Evolutionary conservation across 2,113 vertebrate species (phyloP).

Genomic region (Stigmatopora argus): DNA sequence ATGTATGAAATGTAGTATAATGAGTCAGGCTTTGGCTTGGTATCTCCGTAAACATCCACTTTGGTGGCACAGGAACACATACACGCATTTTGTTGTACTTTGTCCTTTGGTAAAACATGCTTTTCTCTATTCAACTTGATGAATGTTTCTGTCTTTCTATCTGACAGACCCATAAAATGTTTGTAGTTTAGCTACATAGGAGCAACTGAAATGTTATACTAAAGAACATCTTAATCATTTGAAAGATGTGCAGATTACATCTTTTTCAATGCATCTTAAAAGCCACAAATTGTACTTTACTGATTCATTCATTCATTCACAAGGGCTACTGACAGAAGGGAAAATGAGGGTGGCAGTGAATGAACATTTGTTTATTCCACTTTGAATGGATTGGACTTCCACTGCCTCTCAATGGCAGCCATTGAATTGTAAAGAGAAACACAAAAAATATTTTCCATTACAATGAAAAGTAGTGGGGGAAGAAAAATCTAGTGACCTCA

Average conservation of each 20-base stretch:
- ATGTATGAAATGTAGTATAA: too few species aligned
- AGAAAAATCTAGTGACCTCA: too few species aligned
- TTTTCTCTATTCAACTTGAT: constrained; percentile 2
- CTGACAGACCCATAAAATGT: not conserved
- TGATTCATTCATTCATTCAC: not conserved
- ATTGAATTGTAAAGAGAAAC: too few species aligned
- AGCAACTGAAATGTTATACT: constrained; percentile 2
- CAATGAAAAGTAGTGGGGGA: too few species aligned
- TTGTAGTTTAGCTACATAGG: not conserved
- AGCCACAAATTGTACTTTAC: not conserved
- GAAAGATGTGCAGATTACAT: not conserved
- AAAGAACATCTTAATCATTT: not conserved
- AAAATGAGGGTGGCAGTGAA: too few species aligned
- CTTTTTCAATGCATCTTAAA: not conserved
- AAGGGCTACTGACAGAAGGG: too few species aligned
- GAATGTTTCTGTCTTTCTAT: constrained; percentile 16
- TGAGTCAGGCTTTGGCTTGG: constrained; percentile 16
- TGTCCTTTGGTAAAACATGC: constrained; percentile 17
- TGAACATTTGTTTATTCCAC: too few species aligned
- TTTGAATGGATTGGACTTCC: too few species aligned
- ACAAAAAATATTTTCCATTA: too few species aligned
- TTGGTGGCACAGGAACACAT: constrained; percentile 3
- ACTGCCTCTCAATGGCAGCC: too few species aligned
- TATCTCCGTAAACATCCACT: constrained; percentile 6
- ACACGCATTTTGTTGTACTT: not conserved